These are phyloP conservation scores for Bubo blakistoni DNA, from an alignment of 2,113 vertebrate species.

Conservation along the genomic window DNA sequence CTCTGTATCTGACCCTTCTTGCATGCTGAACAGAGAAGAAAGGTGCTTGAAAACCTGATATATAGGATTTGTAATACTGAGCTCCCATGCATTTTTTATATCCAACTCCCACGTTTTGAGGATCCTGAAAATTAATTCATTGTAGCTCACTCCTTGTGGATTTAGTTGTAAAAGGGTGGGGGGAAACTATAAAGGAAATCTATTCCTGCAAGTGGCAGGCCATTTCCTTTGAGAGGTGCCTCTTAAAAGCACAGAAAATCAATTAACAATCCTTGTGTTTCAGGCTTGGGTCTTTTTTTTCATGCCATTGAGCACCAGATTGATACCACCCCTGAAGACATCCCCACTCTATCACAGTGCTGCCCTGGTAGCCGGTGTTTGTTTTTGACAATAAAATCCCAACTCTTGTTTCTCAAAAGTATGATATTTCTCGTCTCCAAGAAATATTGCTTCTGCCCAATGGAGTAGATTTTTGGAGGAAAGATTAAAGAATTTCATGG, in stretches of 20 bases:
- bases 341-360: background rate
- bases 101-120: background rate
- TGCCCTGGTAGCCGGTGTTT: background rate
- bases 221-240: background rate
- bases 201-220: background rate
- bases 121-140: background rate
- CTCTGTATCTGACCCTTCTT: fast-evolving
- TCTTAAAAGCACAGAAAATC: background rate
- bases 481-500: background rate
- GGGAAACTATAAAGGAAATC: background rate
- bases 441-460: background rate
- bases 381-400: background rate
- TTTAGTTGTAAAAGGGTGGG: background rate
- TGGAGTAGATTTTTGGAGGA: background rate
- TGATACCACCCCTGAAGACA: background rate
- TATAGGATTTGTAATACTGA: background rate
- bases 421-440: background rate
- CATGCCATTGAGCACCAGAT: background rate
- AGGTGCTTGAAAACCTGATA: background rate
- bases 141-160: background rate
- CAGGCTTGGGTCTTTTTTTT: background rate
- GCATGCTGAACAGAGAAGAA: background rate
- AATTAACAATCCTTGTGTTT: background rate
- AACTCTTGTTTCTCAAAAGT: background rate
- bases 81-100: background rate